phyloP scores from a whole-genome alignment of 1,140 invertebrate species.

The Nephila pilipes region DNA sequence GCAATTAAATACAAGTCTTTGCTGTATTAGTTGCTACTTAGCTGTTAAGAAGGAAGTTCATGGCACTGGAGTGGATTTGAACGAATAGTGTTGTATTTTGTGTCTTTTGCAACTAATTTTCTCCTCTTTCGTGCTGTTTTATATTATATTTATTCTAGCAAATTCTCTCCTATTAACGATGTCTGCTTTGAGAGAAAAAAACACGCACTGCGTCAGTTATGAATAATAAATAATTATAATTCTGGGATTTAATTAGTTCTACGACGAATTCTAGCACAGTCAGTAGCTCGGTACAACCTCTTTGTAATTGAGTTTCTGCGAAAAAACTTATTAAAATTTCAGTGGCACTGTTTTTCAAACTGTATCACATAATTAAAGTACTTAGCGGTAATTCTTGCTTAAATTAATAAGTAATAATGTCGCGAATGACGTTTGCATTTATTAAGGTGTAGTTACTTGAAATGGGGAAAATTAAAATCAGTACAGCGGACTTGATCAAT shows the following conservation, averaged over 20 bases:
- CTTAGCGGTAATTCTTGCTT: slow-evolving; percentile 12
- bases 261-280: background rate
- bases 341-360: background rate
- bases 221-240: slow-evolving; percentile 63
- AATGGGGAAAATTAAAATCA: no score
- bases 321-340: slow-evolving; percentile 44
- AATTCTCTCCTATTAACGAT: background rate
- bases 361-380: background rate
- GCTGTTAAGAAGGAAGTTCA: background rate
- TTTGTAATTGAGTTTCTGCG: background rate
- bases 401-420: slow-evolving; percentile 31
- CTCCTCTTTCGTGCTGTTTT: background rate
- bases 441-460: background rate
- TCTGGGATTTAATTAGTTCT: slow-evolving; percentile 54
- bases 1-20: slow-evolving; percentile 42
- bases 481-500: no score
- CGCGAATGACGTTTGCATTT: background rate
- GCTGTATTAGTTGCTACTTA: background rate
- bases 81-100: background rate
- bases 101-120: background rate
- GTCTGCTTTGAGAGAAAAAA: background rate
- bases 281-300: background rate
- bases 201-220: slow-evolving; percentile 37
- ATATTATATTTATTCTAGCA: background rate
- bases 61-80: background rate